Evolutionary conservation across 2,113 vertebrate genomes (phyloP).

Genomic region (Ctenomys sociabilis): DNA sequence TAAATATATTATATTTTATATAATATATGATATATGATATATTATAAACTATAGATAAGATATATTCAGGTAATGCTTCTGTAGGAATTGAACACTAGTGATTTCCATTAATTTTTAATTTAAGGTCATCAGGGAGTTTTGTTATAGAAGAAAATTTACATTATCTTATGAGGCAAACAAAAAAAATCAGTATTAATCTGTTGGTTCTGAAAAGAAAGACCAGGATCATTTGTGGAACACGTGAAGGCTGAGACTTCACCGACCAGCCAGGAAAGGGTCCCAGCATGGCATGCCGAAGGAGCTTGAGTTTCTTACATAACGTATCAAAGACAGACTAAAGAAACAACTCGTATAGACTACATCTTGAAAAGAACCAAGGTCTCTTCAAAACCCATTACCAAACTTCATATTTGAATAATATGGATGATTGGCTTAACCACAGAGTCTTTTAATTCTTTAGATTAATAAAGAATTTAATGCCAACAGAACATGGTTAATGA

Average conservation of each 20-base stretch:
- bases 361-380: slow-evolving; percentile 23
- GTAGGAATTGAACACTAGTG: not conserved
- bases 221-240: not conserved
- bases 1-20: too few relatives aligned
- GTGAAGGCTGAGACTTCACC: not conserved
- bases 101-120: slow-evolving; percentile 36
- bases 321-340: slow-evolving; percentile 45
- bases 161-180: not conserved
- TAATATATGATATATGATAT: too few relatives aligned
- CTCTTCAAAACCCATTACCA: slow-evolving; percentile 3
- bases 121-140: not conserved
- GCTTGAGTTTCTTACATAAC: not conserved
- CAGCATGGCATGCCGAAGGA: not conserved
- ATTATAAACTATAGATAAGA: accelerated
- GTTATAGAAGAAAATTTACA: not conserved
- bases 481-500: slow-evolving; percentile 67
- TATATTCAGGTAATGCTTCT: not conserved
- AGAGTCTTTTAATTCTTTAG: not conserved
- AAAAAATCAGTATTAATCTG: not conserved
- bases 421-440: not conserved
- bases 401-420: slow-evolving; percentile 16
- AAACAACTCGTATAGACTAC: not conserved
- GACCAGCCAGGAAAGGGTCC: not conserved
- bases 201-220: not conserved
- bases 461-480: not conserved